Base-by-base conservation (phyloP, 1,140 invertebrate species). In the Apocrypta bakeri region DNA sequence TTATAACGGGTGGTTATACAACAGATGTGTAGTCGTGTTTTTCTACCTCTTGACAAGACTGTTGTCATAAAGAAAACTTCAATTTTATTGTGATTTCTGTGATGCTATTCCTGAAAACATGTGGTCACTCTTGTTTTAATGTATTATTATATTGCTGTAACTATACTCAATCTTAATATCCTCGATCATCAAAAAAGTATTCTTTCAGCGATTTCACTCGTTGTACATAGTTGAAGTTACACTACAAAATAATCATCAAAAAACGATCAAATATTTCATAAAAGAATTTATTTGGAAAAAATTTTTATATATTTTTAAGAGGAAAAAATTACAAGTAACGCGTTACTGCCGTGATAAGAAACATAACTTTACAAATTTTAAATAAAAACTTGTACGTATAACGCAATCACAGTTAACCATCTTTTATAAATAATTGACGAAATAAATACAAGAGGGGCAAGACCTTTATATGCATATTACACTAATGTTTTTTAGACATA, bases 31-130 rank as follows among this genome's bases (percentile, higher is more conserved):
- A 69, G 42, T 76, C 42, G 66, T 69, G 63, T 73, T 80, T 75
- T 81, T 74, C 75, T 77, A 75, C 40, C 63, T 48, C 61, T 81
- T 33, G 37, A 56, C 11, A 68, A 81, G 48, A 63, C 72, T 74
- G 72, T 69, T 29, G 56, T 73, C 27, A 27, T 81, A 66, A 12
- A 68, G 40, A 68, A 75, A 72, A 75, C 3, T 56, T 48, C 27
- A 29, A 75, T 81, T 81, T 3, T 9, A 75, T 68, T 68, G 40
- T 68, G 27, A 68, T 81, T 81, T 81, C 37, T 64, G 27, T 68
- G 68, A 74, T 61, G 24, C 1, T 81, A 12, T 73, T 42, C 21
- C 37, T 48, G 29, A 64, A 75, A 68, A 75, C 24, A 37, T 81
- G 31, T n/a, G 11, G n/a, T 56, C 11, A 75, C 31, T 72, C 21